Evolutionary conservation across 2,113 vertebrate genomes (phyloP).

Genomic region (Tyto alba): DNA sequence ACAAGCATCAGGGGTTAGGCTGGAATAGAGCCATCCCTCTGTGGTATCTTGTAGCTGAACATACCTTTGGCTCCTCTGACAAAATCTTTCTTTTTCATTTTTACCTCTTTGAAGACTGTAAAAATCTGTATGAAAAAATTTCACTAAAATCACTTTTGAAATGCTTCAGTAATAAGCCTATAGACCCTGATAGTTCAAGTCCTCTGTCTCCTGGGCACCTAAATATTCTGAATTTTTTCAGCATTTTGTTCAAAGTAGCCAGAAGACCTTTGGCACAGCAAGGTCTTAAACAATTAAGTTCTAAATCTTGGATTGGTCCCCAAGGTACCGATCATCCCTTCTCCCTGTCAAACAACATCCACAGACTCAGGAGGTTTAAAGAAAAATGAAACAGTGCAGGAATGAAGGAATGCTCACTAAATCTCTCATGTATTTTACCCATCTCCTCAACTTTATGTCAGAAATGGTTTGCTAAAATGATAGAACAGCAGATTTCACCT

Average conservation of each 20-base stretch:
- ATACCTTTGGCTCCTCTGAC: background rate
- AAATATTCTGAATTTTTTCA: background rate
- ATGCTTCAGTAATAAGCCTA: background rate
- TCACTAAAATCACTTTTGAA: background rate
- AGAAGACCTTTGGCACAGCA: background rate
- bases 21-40: background rate
- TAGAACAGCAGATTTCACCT: background rate
- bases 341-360: background rate
- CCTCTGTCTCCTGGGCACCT: background rate
- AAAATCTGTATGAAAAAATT: background rate
- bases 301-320: background rate
- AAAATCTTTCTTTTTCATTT: background rate
- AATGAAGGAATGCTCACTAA: background rate
- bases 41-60: background rate
- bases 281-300: background rate
- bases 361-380: background rate
- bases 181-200: background rate
- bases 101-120: background rate
- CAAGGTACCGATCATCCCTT: background rate
- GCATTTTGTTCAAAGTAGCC: background rate
- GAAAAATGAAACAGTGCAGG: background rate
- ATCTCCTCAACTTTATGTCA: background rate
- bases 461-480: background rate
- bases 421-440: background rate
- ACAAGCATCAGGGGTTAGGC: background rate